Base-by-base conservation (phyloP, 2,113 vertebrate species). In the Trinectes maculatus region DNA sequence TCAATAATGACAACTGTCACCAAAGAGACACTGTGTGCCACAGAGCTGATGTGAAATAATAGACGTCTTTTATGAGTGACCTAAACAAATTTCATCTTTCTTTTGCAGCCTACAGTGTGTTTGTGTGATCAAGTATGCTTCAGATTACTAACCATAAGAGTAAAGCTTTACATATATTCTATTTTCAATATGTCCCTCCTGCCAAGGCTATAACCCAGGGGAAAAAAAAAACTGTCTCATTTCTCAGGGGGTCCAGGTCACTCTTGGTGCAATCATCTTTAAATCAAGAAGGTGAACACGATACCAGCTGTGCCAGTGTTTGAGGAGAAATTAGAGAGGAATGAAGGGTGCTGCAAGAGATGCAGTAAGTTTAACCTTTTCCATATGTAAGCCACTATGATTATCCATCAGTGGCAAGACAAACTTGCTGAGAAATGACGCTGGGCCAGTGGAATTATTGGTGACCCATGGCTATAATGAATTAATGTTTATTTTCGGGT, bases 361-460 rank as follows among this genome's bases (percentile, higher is more conserved):
- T 19, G 6, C n/a, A 3, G 19, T 3, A 34, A 57, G 18, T 43
- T 43, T 26, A 44, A 51, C 56, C 49, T 56, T 62, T 73, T 40
- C 51, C 31, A 33, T 42, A 37, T 56, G 22, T 13, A 36, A 18
- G n/a, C 8, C 36, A 8, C 18, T 18, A 28, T 22, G 19, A 4
- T 2, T 56, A 40, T 42, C 37, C 31, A 43, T 19, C 29, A 39
- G 29, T 25, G 15, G 15, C 7, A 29, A 60, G 64, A 61, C 39
- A 71, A 62, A 67, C 24, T 29, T 2, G 4, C 44, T 56, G 31
- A 47, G 47, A 63, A 63, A 57, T 63, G 10, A 57, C 57, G 25
- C 24, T 46, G 5, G n/a, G 8, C 39, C 19, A n/a, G 37, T 25
- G 18, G n/a, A 71, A 48, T 74, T 51, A 58, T 40, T 37, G 16